Evolutionary conservation across 1,140 invertebrate genomes (phyloP).

Genomic region (Ips typographus): DNA sequence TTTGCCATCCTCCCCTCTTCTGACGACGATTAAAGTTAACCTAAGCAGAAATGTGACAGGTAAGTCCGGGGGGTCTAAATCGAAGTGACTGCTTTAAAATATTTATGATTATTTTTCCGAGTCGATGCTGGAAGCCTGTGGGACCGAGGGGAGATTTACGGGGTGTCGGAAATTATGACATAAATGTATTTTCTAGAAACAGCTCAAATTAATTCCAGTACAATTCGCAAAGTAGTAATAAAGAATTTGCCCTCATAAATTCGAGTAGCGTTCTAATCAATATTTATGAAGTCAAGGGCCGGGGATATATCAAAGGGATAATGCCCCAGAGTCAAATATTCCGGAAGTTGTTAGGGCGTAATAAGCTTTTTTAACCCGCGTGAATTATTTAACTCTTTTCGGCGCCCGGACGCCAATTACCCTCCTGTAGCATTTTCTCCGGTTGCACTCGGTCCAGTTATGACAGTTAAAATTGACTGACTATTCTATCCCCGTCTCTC

Average conservation of each 20-base stretch:
- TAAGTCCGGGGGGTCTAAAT: conserved; percentile 12
- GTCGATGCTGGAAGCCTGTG: not conserved
- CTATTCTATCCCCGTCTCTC: no score
- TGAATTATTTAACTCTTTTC: conserved; percentile 28
- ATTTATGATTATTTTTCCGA: conserved; percentile 27
- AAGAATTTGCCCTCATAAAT: conserved; percentile 34
- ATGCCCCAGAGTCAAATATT: conserved; percentile 37
- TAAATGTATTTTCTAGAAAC: no score
- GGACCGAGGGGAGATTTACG: not conserved
- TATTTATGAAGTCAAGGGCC: conserved; percentile 34
- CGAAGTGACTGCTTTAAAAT: conserved; percentile 25
- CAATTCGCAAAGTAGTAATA: conserved; percentile 24
- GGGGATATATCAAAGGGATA: conserved; percentile 36
- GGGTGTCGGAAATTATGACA: no score
- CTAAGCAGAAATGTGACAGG: conserved; percentile 32
- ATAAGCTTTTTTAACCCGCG: conserved; percentile 37
- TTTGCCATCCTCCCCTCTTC: conserved; percentile 6
- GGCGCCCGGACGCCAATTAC: not conserved
- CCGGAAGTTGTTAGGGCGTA: conserved; percentile 37
- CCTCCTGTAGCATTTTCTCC: no score
- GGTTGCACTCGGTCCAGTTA: no score
- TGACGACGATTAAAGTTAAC: conserved; percentile 29
- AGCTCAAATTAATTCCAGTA: not conserved
- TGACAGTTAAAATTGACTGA: no score
- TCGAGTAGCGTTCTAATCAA: conserved; percentile 33